These are phyloP conservation scores for Adoxophyes honmai DNA, from an alignment of 1,140 invertebrate genomes.

Conservation along the genomic window DNA sequence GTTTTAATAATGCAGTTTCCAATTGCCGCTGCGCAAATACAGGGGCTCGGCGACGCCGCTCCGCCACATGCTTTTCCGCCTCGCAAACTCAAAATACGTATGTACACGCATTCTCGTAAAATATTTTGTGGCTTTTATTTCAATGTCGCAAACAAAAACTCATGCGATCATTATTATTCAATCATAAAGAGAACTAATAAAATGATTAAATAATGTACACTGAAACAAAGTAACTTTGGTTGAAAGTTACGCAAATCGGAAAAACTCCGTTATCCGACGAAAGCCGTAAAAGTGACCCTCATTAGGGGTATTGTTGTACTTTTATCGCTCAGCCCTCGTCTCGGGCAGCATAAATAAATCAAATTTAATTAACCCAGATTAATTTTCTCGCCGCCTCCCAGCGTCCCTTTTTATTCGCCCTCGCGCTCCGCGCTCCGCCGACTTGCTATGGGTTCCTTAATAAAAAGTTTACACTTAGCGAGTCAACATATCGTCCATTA, in stretches of 20 bases:
- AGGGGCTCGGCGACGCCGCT: conserved; percentile 43
- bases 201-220: neutral
- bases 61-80: conserved; percentile 29
- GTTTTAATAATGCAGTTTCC: conserved; percentile 77
- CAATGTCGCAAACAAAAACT: neutral
- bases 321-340: conserved; percentile 2
- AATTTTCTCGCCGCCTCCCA: conserved; percentile 32
- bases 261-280: conserved; percentile 21
- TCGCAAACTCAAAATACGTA: conserved; percentile 22
- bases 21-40: conserved; percentile 76
- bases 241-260: conserved; percentile 37
- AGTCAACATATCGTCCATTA: conserved; percentile 12
- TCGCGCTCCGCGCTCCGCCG: neutral
- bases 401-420: neutral
- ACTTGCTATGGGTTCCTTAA: conserved; percentile 12
- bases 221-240: conserved; percentile 11
- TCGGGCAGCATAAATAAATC: conserved; percentile 22
- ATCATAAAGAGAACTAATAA: neutral
- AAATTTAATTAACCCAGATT: conserved; percentile 54
- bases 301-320: conserved; percentile 21
- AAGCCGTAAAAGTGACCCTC: conserved; percentile 21
- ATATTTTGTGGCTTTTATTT: neutral
- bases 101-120: neutral
- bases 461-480: conserved; percentile 16
- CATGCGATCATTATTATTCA: neutral